Evolutionary conservation across 2,113 vertebrate genomes (phyloP).

Genomic region (Pithys albifrons): DNA sequence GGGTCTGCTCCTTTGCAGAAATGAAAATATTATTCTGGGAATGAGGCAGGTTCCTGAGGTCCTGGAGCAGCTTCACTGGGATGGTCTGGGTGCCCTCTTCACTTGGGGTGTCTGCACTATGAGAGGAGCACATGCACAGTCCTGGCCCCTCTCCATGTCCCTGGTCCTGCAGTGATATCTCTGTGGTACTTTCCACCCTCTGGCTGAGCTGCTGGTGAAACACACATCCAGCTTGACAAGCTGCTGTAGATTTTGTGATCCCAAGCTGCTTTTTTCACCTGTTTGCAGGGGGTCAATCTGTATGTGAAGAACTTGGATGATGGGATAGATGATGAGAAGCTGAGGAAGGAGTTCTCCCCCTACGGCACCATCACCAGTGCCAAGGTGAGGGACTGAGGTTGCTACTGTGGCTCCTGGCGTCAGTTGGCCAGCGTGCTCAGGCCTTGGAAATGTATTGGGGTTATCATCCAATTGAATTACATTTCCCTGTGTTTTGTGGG

Average conservation of each 20-base stretch:
- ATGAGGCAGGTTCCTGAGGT: neutral
- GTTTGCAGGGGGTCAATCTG: conserved; percentile 89
- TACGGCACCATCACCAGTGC: conserved; percentile 96
- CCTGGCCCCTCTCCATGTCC: neutral
- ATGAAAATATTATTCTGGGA: neutral
- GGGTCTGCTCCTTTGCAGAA: neutral
- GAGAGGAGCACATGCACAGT: fast-evolving
- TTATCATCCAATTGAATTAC: neutral
- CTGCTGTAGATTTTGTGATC: neutral
- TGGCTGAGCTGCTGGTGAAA: neutral
- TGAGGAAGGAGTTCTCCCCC: conserved; percentile 93
- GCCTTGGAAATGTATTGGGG: neutral
- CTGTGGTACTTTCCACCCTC: neutral
- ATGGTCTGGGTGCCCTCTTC: neutral
- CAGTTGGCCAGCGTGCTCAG: fast-evolving
- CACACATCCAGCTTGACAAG: neutral
- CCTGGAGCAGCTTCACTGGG: neutral
- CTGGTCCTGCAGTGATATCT: fast-evolving
- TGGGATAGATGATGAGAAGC: conserved; percentile 86
- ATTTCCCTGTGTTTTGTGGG: neutral
- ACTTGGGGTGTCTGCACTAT: fast-evolving
- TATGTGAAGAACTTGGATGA: conserved; percentile 98
- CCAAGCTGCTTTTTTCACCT: neutral
- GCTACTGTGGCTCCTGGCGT: neutral
- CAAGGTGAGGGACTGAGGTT: conserved; percentile 79